These are phyloP conservation scores for Platorchestia sp. DNA, from an alignment of 1,140 invertebrate species.

Conservation along the genomic window DNA sequence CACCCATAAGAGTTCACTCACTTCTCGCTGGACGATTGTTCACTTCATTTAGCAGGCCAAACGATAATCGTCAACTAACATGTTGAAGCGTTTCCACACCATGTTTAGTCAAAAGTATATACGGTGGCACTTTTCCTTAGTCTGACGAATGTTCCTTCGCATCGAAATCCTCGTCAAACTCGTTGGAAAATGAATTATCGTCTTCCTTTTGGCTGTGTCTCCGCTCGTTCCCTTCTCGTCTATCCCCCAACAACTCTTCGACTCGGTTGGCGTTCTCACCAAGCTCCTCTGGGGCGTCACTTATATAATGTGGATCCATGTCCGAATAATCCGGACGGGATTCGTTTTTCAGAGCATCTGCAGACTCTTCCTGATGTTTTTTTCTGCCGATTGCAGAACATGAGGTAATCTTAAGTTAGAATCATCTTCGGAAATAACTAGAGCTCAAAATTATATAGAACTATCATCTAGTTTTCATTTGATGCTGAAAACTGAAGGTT, in stretches of 20 bases:
- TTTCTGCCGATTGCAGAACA: conserved; percentile 6
- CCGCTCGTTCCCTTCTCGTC: not conserved
- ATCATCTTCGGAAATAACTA: not conserved
- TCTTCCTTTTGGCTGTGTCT: not conserved
- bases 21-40: not conserved
- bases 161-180: conserved; percentile 35
- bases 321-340: not conserved
- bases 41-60: not conserved
- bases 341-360: conserved; percentile 3
- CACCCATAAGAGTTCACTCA: not conserved
- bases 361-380: not conserved
- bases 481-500: not conserved
- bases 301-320: conserved; percentile 29
- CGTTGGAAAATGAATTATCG: not conserved
- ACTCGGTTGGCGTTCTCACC: not conserved
- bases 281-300: not conserved
- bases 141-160: not conserved
- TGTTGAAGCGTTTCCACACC: not conserved
- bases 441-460: not conserved
- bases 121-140: not conserved
- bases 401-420: not conserved
- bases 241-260: not conserved
- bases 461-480: not conserved
- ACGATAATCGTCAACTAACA: not conserved
- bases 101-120: not conserved